These are phyloP conservation scores for Silvanus unidentatus DNA, from an alignment of 2,888 invertebrate species.

Conservation along the genomic window DNA sequence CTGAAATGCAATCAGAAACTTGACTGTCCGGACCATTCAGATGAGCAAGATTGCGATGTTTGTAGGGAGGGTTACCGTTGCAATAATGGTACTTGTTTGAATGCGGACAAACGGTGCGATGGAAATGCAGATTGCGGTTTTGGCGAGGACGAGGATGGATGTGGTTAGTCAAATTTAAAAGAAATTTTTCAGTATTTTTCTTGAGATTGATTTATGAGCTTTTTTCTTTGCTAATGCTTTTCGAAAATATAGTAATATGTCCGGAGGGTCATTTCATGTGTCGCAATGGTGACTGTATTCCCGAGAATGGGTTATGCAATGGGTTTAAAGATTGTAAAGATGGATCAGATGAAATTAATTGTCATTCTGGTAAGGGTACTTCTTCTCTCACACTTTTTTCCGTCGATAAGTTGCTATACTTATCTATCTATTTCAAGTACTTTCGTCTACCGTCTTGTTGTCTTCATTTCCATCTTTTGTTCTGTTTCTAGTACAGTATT, in stretches of 20 bases:
- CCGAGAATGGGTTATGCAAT: slow-evolving; percentile 43
- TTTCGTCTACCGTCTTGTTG: neutral
- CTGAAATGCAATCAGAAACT: slow-evolving; percentile 52
- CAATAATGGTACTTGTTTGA: slow-evolving; percentile 51
- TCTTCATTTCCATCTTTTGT: slow-evolving; percentile 2
- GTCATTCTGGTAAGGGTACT: slow-evolving; percentile 41
- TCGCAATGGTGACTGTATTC: slow-evolving; percentile 51
- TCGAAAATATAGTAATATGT: slow-evolving; percentile 35
- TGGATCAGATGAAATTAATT: slow-evolving; percentile 51
- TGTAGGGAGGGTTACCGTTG: slow-evolving; percentile 55
- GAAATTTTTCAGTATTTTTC: neutral
- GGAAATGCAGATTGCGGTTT: slow-evolving; percentile 49
- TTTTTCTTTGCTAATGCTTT: slow-evolving; percentile 21
- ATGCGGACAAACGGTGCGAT: slow-evolving; percentile 49
- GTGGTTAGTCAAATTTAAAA: slow-evolving; percentile 45
- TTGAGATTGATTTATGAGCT: slow-evolving; percentile 11
- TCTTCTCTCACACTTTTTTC: neutral
- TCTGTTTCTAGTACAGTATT: neutral
- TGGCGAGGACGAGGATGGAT: slow-evolving; percentile 54
- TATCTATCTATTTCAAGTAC: neutral
- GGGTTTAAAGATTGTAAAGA: slow-evolving; percentile 45
- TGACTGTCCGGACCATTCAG: slow-evolving; percentile 76
- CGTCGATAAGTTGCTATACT: neutral
- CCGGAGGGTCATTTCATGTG: slow-evolving; percentile 50
- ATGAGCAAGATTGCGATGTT: slow-evolving; percentile 69